Evolutionary conservation across 2,888 invertebrate species (phyloP).

Genomic region (Laothoe populi): DNA sequence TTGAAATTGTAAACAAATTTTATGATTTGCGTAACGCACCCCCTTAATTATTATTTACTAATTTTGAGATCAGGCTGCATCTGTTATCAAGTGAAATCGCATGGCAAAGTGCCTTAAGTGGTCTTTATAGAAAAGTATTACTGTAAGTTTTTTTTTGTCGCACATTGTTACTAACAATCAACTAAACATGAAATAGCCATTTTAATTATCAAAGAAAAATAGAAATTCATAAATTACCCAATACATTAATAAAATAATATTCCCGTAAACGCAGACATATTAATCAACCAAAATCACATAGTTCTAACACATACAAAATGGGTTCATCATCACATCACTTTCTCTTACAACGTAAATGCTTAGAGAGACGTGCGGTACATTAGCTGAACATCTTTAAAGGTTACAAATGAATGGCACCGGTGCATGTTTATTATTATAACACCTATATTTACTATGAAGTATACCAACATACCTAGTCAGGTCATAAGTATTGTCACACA

Average conservation of each 20-base stretch:
- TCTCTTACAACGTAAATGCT: constrained; percentile 41
- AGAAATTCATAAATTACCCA: neutral
- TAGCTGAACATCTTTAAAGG: too few relatives aligned
- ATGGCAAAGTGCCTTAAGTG: neutral
- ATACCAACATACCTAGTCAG: too few relatives aligned
- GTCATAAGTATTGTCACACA: too few relatives aligned
- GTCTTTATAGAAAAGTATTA: neutral
- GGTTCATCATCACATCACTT: constrained; percentile 56
- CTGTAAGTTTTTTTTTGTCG: neutral
- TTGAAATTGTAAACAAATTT: too few relatives aligned
- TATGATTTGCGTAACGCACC: too few relatives aligned
- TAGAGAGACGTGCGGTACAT: constrained; percentile 9
- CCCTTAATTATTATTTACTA: neutral
- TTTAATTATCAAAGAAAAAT: neutral
- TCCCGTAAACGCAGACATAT: neutral
- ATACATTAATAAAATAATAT: constrained; percentile 6
- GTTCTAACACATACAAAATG: constrained; percentile 25
- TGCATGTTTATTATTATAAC: neutral
- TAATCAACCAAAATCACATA: neutral
- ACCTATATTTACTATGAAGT: neutral
- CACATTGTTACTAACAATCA: neutral
- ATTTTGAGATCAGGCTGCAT: constrained; percentile 11
- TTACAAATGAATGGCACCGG: constrained; percentile 6
- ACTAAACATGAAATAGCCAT: neutral
- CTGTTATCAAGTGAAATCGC: neutral